Conservation (phyloP, 2,888 invertebrate species). For the Teinopalpus imperialis region DNA sequence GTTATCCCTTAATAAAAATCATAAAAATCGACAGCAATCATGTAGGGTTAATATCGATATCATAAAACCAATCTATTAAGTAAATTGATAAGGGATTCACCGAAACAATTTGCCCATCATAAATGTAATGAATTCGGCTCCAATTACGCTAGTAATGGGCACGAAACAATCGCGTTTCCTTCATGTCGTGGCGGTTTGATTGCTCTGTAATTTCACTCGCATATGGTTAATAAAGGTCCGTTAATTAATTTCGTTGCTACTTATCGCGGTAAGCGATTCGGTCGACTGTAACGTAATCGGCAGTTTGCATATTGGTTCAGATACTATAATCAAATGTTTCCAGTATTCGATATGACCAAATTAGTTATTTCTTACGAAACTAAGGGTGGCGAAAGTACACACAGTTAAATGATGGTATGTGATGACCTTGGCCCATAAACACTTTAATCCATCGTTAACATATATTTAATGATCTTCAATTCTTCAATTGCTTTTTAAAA, state of each 20-base stretch:
- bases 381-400: too few relatives aligned
- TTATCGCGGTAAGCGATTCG: constrained; percentile 27
- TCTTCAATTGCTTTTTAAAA: too few relatives aligned
- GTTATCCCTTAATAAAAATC: too few relatives aligned
- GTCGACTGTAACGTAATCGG: neutral
- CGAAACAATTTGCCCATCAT: constrained; percentile 72
- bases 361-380: too few relatives aligned
- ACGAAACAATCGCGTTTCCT: constrained; percentile 36
- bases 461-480: too few relatives aligned
- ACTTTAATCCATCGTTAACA: too few relatives aligned
- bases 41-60: constrained; percentile 24
- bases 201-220: constrained; percentile 42
- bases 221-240: constrained; percentile 44
- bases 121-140: constrained; percentile 64
- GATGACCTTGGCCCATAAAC: too few relatives aligned
- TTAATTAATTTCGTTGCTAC: constrained; percentile 25
- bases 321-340: too few relatives aligned
- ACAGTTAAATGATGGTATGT: too few relatives aligned
- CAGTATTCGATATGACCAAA: too few relatives aligned
- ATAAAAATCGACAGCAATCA: constrained; percentile 13
- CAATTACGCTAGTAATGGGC: constrained; percentile 53
- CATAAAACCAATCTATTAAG: constrained; percentile 58
- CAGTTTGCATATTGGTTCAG: neutral
- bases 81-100: constrained; percentile 74
- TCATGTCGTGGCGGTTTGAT: constrained; percentile 43